Conservation (phyloP, 2,888 invertebrate species). For the Pycnomerus fuliginosus region DNA sequence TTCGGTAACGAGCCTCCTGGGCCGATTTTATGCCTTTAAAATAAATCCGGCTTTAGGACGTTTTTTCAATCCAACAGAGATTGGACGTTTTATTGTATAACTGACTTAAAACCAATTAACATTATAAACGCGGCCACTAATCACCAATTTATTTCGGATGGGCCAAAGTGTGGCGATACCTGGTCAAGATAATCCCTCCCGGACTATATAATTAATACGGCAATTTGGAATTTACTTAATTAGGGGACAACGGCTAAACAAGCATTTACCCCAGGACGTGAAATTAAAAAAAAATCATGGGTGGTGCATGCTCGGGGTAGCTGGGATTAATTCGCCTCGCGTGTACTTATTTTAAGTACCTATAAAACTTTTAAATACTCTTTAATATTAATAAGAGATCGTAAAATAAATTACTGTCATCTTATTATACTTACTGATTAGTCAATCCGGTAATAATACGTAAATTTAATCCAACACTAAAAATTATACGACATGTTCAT, state of each 20-base stretch:
- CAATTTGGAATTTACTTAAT: constrained; percentile 44
- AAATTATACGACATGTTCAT: constrained; percentile 28
- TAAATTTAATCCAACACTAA: constrained; percentile 25
- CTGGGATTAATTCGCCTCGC: too few species aligned
- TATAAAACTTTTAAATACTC: too few species aligned
- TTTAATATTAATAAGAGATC: constrained; percentile 14
- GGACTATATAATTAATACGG: constrained; percentile 41
- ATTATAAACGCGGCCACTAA: constrained; percentile 29
- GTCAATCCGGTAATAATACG: constrained; percentile 1
- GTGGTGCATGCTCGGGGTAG: too few species aligned
- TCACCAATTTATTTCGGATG: constrained; percentile 30
- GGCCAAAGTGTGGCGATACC: constrained; percentile 33
- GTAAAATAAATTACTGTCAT: constrained; percentile 14
- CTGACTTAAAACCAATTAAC: constrained; percentile 33
- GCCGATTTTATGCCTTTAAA: constrained; percentile 45
- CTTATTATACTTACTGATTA: constrained; percentile 5
- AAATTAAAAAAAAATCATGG: neutral
- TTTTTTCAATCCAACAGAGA: constrained; percentile 41
- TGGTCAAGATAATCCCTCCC: constrained; percentile 28
- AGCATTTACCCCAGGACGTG: constrained; percentile 16
- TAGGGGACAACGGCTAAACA: constrained; percentile 33
- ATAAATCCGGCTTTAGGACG: constrained; percentile 46
- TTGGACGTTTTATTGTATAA: constrained; percentile 8
- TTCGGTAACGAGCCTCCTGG: constrained; percentile 44
- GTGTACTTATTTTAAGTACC: too few species aligned